A percentile compares a stretch with the other conserved stretches of the same genome.
These are phyloP conservation scores for Pyrochroa serraticornis DNA, from an alignment of 2,888 invertebrate species.

Conservation along the genomic window DNA sequence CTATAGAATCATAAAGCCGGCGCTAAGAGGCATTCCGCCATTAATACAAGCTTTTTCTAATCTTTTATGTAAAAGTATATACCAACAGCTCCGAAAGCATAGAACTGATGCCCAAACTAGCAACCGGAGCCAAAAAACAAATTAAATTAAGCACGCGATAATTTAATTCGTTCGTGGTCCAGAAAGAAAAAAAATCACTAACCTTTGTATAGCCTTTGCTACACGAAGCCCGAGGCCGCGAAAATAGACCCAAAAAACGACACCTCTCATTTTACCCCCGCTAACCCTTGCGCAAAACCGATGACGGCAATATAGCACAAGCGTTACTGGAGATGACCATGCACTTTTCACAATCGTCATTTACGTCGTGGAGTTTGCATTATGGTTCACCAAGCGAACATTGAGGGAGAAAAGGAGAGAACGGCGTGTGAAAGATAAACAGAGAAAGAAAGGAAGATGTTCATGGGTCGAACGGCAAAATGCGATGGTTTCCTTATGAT, in stretches of 20 bases:
- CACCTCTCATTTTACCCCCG: constrained; percentile 13
- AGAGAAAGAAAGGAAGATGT: constrained; percentile 2
- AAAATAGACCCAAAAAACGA: constrained; percentile 44
- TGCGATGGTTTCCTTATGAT: too few relatives aligned
- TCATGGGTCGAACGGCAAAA: too few relatives aligned
- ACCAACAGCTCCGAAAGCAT: constrained; percentile 40
- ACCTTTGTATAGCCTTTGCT: constrained; percentile 58
- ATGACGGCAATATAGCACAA: neutral
- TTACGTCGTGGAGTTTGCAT: constrained; percentile 36
- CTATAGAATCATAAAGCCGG: constrained; percentile 50
- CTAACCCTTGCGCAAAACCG: constrained; percentile 7
- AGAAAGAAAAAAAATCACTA: constrained; percentile 47
- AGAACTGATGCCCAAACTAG: constrained; percentile 42
- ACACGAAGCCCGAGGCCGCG: constrained; percentile 56
- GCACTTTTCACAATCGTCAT: constrained; percentile 23
- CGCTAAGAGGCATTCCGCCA: constrained; percentile 52
- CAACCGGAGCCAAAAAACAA: constrained; percentile 31
- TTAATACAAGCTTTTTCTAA: constrained; percentile 49
- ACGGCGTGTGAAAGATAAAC: neutral
- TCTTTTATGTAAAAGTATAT: constrained; percentile 16
- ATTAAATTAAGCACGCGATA: constrained; percentile 40
- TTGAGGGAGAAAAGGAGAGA: constrained; percentile 7
- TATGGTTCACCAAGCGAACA: constrained; percentile 34
- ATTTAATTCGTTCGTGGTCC: constrained; percentile 43
- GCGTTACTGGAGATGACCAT: constrained; percentile 16